Percentiles rank a stretch among this genome's conserved stretches.
Evolutionary conservation across 1,140 invertebrate genomes (phyloP).

Genomic region (Solenopsis fugax): DNA sequence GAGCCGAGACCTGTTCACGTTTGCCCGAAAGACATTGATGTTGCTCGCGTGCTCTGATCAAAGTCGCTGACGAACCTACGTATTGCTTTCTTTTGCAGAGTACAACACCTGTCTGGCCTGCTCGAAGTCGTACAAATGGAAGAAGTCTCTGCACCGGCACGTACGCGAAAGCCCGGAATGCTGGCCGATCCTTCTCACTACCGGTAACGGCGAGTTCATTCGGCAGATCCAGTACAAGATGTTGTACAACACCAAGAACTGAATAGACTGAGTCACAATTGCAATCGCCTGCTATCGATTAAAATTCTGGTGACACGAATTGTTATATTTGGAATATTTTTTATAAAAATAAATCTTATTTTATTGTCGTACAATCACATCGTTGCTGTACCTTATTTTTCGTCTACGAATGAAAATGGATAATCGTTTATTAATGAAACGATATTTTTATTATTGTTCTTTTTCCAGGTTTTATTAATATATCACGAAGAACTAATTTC

Average conservation of each 20-base stretch:
- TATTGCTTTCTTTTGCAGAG: constrained; percentile 81
- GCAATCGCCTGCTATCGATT: not conserved
- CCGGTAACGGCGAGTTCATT: constrained; percentile 83
- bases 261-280: not conserved
- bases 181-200: constrained; percentile 84
- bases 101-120: constrained; percentile 85
- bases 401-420: too few relatives aligned
- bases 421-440: too few relatives aligned
- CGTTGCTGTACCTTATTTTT: not conserved
- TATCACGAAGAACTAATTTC: constrained; percentile 4
- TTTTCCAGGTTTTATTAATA: not conserved
- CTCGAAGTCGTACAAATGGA: constrained; percentile 86
- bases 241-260: constrained; percentile 77
- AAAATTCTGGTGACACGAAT: not conserved
- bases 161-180: constrained; percentile 84
- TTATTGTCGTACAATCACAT: constrained; percentile 54
- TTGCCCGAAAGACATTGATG: constrained; percentile 28
- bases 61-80: constrained; percentile 57
- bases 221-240: constrained; percentile 84
- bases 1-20: not conserved
- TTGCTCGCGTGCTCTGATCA: not conserved
- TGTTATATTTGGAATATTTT: constrained; percentile 67
- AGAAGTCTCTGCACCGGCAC: constrained; percentile 87
- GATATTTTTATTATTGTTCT: constrained; percentile 5
- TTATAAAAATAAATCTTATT: constrained; percentile 75